phyloP scores from a whole-genome alignment of 1,140 invertebrate genomes.

The Wiebesia pumilae region DNA sequence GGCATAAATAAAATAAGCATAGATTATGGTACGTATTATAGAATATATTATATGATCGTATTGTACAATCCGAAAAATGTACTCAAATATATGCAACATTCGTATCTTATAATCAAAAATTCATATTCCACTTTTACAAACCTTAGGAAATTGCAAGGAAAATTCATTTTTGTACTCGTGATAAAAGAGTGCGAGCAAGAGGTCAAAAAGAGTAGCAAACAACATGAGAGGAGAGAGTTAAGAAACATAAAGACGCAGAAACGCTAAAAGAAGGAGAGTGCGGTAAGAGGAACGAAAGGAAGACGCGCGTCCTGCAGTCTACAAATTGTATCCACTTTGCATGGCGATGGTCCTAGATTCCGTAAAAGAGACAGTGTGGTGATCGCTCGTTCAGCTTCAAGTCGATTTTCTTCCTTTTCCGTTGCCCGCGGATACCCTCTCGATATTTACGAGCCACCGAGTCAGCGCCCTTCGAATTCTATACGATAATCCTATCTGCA shows the following conservation, averaged over 20 bases:
- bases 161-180: background rate
- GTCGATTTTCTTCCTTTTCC: conserved; percentile 39
- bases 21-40: background rate
- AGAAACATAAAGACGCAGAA: conserved; percentile 25
- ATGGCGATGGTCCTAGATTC: conserved; percentile 41
- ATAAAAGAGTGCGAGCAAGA: background rate
- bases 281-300: conserved; percentile 9
- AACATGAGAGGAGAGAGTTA: background rate
- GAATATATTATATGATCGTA: background rate
- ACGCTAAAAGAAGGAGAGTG: conserved; percentile 18
- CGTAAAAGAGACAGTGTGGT: conserved; percentile 42
- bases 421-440: background rate
- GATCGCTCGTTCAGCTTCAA: conserved; percentile 18
- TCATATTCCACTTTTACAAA: background rate
- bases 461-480: conserved; percentile 31
- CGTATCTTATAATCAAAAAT: background rate
- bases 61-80: background rate
- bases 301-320: conserved; percentile 26
- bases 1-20: background rate
- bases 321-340: conserved; percentile 45
- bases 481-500: conserved; percentile 8
- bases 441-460: conserved; percentile 43
- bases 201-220: background rate
- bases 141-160: background rate
- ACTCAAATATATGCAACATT: background rate